Evolutionary conservation across 1,140 invertebrate genomes (phyloP).

Genomic region (Chrysopa pallens): DNA sequence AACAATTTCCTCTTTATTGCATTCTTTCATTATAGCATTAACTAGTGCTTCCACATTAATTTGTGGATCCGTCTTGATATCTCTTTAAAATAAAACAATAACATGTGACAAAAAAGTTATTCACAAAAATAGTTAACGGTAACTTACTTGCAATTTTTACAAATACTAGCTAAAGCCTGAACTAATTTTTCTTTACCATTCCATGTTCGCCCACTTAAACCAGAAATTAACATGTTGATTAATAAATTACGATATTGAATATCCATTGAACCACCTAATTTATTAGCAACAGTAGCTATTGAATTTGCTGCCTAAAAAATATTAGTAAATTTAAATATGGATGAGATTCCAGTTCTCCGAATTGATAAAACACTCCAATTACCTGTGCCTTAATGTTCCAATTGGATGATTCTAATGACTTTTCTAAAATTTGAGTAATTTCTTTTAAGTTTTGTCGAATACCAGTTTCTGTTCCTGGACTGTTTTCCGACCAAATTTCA

Average conservation of each 20-base stretch:
- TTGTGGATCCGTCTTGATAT: conserved; percentile 20
- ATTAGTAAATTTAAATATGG: background rate
- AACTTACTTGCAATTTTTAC: conserved; percentile 46
- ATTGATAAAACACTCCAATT: too few species aligned
- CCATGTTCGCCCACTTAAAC: conserved; percentile 71
- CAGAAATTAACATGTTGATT: conserved; percentile 45
- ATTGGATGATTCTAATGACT: conserved; percentile 55
- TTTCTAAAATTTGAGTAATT: conserved; percentile 50
- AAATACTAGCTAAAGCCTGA: conserved; percentile 54
- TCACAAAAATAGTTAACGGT: background rate
- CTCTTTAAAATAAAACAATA: conserved; percentile 16
- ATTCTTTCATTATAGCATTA: conserved; percentile 54
- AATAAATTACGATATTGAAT: conserved; percentile 42
- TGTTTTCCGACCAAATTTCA: conserved; percentile 77
- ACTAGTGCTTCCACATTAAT: conserved; percentile 31
- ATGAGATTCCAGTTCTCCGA: background rate
- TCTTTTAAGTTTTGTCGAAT: conserved; percentile 57
- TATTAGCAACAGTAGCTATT: conserved; percentile 58
- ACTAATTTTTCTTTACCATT: conserved; percentile 70
- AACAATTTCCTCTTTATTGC: conserved; percentile 53
- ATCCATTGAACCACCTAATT: conserved; percentile 47
- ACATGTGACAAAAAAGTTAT: background rate
- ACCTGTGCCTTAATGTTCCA: conserved; percentile 75
- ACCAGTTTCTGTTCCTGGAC: conserved; percentile 66
- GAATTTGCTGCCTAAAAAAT: conserved; percentile 49